Evolutionary conservation across 2,797 vertebrate genomes (phyloP), one percentile per base, ranked within the genome.

Genomic region (Pangasius djambal): DNA sequence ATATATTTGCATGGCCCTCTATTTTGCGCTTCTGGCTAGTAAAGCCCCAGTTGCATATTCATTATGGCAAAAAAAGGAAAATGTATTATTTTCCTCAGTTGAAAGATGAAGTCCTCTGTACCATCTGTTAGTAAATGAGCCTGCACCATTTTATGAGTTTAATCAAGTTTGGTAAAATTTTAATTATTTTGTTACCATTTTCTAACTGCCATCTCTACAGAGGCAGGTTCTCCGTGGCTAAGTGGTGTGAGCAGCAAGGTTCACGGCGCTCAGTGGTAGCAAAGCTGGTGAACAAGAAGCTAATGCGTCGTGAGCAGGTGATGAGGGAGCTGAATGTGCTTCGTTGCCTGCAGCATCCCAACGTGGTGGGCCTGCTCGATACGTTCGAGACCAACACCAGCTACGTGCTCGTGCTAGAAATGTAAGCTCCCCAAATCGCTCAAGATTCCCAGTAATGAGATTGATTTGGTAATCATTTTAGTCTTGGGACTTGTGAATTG

Each of bases 241-340:
- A 98, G 94, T 97, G 97, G 77, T 99, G 97, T 74, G 98, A 99
- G 92, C 98, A 98, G 95, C 97, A 95, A 81, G 97, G 96, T 90
- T 97, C 97, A 94, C 97, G 97, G 86, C 97, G 95, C 83, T 93
- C 96, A 9, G 97, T 99, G 93, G 98, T 98, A 48, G 97, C 98
- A 18, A 99, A 99, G 94, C 97, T 98, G 89, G 97, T 99, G 90
- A 99, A 98, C 95, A 99, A 99, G 96, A 99, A 98, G 95, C 93
- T 99, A 94, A 98, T 98, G 98, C 97, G 97, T 94, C 96, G 98
- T 82, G 98, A 99, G 95, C 97, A 96, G 92, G 98, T 99, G 95
- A 98, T 97, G 90, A 97, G 97, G 91, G 98, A 99, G 94, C 97
- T 99, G 89, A 96, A 96, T 83, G 94, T 98, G 92, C 97, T 98